These are phyloP conservation scores for Muscicapa adusta DNA, from an alignment of 2,113 vertebrate genomes.

Conservation along the genomic window DNA sequence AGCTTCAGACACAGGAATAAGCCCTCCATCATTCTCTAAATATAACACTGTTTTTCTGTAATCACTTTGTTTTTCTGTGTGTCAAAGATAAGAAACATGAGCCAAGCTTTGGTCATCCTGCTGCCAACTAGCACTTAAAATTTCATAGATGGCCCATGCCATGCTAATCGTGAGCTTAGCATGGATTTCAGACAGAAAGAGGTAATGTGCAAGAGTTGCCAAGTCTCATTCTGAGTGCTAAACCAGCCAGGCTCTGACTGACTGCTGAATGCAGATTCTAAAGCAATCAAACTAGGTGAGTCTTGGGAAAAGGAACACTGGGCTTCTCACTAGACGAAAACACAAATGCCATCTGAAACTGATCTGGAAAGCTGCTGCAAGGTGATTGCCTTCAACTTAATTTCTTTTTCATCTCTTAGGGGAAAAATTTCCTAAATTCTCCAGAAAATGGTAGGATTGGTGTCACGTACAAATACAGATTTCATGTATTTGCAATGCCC, in stretches of 20 bases:
- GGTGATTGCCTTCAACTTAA: not conserved
- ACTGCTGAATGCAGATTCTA: not conserved
- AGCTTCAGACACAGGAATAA: slow-evolving; percentile 29
- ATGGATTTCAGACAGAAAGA: slow-evolving; percentile 12
- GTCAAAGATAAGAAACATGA: slow-evolving; percentile 37
- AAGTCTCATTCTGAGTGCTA: slow-evolving; percentile 13
- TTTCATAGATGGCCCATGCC: slow-evolving; percentile 36
- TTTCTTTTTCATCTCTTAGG: not conserved
- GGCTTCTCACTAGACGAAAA: not conserved
- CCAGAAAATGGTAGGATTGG: not conserved
- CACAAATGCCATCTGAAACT: not conserved
- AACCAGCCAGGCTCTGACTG: not conserved
- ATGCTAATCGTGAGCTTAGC: slow-evolving; percentile 20
- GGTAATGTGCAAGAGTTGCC: not conserved
- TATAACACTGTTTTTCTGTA: slow-evolving; percentile 13
- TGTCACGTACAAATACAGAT: not conserved
- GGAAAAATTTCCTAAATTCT: not conserved
- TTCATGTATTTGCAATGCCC: not conserved
- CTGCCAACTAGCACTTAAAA: slow-evolving; percentile 45
- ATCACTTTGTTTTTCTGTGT: slow-evolving; percentile 17
- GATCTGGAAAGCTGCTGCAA: not conserved
- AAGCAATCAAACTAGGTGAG: not conserved
- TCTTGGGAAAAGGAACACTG: not conserved
- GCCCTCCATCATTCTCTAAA: not conserved
- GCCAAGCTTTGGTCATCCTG: slow-evolving; percentile 30